Evolutionary conservation across 1,140 invertebrate species (phyloP).

Genomic region (Trichomalopsis sarcophagae): DNA sequence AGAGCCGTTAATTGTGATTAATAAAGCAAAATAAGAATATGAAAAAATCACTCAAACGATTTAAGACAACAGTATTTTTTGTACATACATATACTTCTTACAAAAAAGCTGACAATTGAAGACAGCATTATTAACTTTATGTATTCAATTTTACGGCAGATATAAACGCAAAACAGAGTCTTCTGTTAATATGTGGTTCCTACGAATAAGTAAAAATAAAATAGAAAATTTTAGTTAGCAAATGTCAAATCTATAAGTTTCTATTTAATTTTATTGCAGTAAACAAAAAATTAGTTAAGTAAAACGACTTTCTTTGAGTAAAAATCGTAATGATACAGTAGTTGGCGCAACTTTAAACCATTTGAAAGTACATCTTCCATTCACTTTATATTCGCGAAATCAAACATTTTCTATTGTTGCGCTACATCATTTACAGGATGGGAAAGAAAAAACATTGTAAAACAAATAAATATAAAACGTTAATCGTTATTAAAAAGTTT

Average conservation of each 20-base stretch:
- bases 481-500: slow-evolving; percentile 34
- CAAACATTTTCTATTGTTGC: slow-evolving; percentile 28
- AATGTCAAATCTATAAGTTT: slow-evolving; percentile 40
- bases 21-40: slow-evolving; percentile 19
- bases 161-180: slow-evolving; percentile 16
- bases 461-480: slow-evolving; percentile 48
- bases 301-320: slow-evolving; percentile 4
- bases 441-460: slow-evolving; percentile 35
- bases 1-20: slow-evolving; percentile 42
- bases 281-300: slow-evolving; percentile 7
- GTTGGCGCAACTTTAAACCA: slow-evolving; percentile 25
- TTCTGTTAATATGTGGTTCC: slow-evolving; percentile 51
- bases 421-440: slow-evolving; percentile 20
- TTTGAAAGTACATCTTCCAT: slow-evolving; percentile 33
- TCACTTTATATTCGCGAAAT: slow-evolving; percentile 18
- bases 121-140: slow-evolving; percentile 39
- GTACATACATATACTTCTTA: slow-evolving; percentile 46
- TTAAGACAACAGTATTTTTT: slow-evolving; percentile 50
- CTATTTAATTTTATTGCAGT: slow-evolving; percentile 43
- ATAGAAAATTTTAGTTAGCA: slow-evolving; percentile 50
- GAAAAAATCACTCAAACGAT: slow-evolving; percentile 32
- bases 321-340: background rate
- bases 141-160: slow-evolving; percentile 35
- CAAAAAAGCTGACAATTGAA: slow-evolving; percentile 26
- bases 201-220: slow-evolving; percentile 39